Evolutionary conservation across 2,797 vertebrate genomes (phyloP), one percentile per base, ranked within the genome.

Genomic region (Aplochiton taeniatus): DNA sequence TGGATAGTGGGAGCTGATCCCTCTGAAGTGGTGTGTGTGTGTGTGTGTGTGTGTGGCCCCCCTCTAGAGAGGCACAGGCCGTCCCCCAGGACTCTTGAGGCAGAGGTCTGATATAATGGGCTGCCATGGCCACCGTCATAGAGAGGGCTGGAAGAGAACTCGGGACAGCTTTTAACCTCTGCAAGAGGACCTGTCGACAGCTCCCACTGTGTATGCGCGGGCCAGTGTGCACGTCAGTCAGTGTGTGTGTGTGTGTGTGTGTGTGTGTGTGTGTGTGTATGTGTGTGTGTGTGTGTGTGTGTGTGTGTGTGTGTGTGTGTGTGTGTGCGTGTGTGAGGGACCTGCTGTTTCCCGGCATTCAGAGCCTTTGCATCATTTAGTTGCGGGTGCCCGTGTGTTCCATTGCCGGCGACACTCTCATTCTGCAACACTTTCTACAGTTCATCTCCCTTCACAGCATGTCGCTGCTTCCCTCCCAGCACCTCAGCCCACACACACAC

Each of bases 161-260:
- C 69, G 71, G 73, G 80, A 79, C 83, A 82, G 83, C 83, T 82
- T 89, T 88, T 87, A 88, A 90, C 87, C 87, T 88, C 84, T 77
- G 78, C 77, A 31, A 84, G 84, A 86, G 80, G 83, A 77, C 72
- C 84, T 85, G 86, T 87, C 86, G 83, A 75, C 80, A 6, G 65
- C 81, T 85, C 76, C 80, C 76, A 75, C 74, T 78, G 79, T 80
- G 77, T 75, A 52, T 62, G 16, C 64, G 57, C 71, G 74, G 69
- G 61, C 68, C 17, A 66, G 11, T 57, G 16, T 19, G 59, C 47
- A 63, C 13, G 66, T 70, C 64, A 56, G 75, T 68, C 55, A 46
- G 57, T 66, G 48, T 75, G 52, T 61, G 58, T 31, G 46, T 61
- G 58, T 31, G 58, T 48, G 47, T 12, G 11, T 51, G 49, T 51